Conservation (phyloP, 2,113 vertebrate species). For the Mesoclemmys tuberculata region DNA sequence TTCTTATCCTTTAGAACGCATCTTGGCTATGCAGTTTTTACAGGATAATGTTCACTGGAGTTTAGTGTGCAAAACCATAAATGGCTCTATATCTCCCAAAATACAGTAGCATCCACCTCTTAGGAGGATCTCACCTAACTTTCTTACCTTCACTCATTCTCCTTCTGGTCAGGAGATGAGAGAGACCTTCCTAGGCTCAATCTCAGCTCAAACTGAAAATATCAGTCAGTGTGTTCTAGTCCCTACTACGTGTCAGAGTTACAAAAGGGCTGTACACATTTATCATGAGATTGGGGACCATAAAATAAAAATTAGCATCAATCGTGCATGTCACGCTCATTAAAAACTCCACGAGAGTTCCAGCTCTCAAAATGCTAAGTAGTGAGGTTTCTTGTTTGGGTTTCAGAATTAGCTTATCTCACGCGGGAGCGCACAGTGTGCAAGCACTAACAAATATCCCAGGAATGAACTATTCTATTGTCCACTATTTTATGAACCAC, state of each 20-base stretch:
- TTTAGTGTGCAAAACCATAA: background rate
- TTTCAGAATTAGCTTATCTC: background rate
- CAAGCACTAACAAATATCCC: background rate
- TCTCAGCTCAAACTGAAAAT: background rate
- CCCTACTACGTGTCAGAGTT: background rate
- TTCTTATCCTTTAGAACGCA: constrained; percentile 2
- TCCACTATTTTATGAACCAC: background rate
- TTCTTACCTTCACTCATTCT: background rate
- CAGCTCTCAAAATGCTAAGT: background rate
- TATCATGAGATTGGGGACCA: background rate
- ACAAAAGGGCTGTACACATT: background rate
- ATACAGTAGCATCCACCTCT: background rate
- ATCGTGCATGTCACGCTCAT: accelerated
- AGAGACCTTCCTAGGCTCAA: background rate
- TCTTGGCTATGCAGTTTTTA: constrained; percentile 12
- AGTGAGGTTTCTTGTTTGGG: background rate
- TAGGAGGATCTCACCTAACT: accelerated
- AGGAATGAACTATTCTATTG: background rate
- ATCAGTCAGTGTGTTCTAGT: background rate
- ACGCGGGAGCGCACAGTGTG: background rate
- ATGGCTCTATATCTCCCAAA: background rate
- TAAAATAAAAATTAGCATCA: background rate
- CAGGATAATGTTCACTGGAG: background rate
- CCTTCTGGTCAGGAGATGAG: background rate
- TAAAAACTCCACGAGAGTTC: no score